Conservation (phyloP, 2,888 invertebrate species). For the Drosophila prostipennis region DNA sequence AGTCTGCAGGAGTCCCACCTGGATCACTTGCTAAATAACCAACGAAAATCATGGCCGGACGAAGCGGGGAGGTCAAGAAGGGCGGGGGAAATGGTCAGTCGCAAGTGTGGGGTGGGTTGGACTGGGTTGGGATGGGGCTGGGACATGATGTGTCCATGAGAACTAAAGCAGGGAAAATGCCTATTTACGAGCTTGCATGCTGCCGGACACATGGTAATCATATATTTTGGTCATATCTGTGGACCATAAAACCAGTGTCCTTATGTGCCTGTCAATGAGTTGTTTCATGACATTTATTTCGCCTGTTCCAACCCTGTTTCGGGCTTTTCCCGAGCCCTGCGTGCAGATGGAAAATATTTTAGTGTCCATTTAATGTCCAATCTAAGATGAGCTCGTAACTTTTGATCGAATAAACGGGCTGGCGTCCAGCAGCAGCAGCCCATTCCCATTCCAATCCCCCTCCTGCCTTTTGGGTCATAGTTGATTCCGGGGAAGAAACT, state of each 20-base stretch:
- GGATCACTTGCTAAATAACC: slow-evolving; percentile 80
- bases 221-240: slow-evolving; percentile 84
- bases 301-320: slow-evolving; percentile 57
- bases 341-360: slow-evolving; percentile 83
- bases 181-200: slow-evolving; percentile 81
- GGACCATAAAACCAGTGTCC: slow-evolving; percentile 83
- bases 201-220: slow-evolving; percentile 83
- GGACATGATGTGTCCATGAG: slow-evolving; percentile 48
- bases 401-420: slow-evolving; percentile 82
- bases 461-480: slow-evolving; percentile 36
- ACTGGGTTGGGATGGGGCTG: not conserved
- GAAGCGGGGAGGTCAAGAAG: slow-evolving; percentile 32
- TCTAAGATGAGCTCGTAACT: slow-evolving; percentile 83
- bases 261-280: slow-evolving; percentile 84
- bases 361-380: slow-evolving; percentile 83
- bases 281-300: slow-evolving; percentile 83
- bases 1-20: slow-evolving; percentile 74
- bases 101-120: not conserved
- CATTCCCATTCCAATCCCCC: slow-evolving; percentile 36
- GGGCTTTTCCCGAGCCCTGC: slow-evolving; percentile 63
- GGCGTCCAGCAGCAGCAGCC: slow-evolving; percentile 4
- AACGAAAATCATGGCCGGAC: slow-evolving; percentile 51
- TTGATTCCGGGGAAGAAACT: slow-evolving; percentile 7
- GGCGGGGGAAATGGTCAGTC: slow-evolving; percentile 33
- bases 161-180: slow-evolving; percentile 80